phyloP scores from a whole-genome alignment of 2,888 invertebrate genomes.

The Rugalucina vietnamica region DNA sequence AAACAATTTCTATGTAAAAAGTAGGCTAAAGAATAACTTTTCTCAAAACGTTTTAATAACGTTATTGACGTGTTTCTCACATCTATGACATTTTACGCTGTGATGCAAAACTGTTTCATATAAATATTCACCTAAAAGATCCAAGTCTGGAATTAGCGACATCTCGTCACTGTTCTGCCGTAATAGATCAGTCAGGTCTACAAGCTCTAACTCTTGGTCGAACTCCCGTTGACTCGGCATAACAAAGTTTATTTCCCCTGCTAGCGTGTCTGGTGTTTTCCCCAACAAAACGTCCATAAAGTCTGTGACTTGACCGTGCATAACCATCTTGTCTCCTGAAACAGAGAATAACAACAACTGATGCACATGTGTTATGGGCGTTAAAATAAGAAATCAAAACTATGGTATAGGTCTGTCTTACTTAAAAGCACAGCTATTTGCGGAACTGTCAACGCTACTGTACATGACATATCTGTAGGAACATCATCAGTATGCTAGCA shows the following conservation, averaged over 20 bases:
- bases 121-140: constrained; percentile 13
- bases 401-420: neutral
- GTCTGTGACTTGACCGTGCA: constrained; percentile 47
- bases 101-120: neutral
- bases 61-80: too few species aligned
- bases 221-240: constrained; percentile 18
- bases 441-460: too few species aligned
- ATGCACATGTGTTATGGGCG: neutral
- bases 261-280: constrained; percentile 14
- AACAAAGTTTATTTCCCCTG: constrained; percentile 38
- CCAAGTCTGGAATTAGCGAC: neutral
- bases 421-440: too few species aligned
- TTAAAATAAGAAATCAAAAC: neutral
- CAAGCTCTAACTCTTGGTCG: constrained; percentile 43
- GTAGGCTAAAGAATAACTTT: too few species aligned
- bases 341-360: neutral
- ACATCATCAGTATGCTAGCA: too few species aligned
- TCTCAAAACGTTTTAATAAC: too few species aligned
- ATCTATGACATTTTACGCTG: too few species aligned
- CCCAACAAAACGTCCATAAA: constrained; percentile 49
- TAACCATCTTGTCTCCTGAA: constrained; percentile 57
- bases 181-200: constrained; percentile 13
- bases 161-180: neutral
- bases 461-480: too few species aligned
- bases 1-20: too few species aligned